Percentiles rank a stretch among this genome's conserved stretches.
These are phyloP conservation scores for Grammomys dolichurus DNA, from an alignment of 2,113 vertebrate genomes.

Conservation along the genomic window DNA sequence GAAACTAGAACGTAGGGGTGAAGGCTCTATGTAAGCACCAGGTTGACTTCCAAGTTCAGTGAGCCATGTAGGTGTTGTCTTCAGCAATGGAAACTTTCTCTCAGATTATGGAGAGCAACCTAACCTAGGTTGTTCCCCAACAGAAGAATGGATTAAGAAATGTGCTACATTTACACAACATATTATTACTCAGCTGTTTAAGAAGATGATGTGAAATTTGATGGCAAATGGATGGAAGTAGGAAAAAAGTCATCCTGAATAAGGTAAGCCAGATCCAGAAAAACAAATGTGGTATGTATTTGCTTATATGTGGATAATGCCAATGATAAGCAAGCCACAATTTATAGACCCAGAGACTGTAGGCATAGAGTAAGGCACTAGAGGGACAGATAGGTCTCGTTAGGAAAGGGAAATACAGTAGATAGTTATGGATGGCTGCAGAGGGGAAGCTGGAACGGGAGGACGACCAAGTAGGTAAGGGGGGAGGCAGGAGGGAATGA, in stretches of 20 bases:
- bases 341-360: neutral
- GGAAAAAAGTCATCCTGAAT: neutral
- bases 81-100: neutral
- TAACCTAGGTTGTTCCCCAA: neutral
- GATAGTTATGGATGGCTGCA: neutral
- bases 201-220: neutral
- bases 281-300: too few species aligned
- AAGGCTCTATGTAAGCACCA: neutral
- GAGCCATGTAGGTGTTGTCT: neutral
- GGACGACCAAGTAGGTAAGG: neutral
- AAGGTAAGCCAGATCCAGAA: neutral
- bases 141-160: neutral
- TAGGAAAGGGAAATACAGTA: neutral
- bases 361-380: neutral
- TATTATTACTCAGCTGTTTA: neutral
- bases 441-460: neutral
- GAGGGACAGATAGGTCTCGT: neutral
- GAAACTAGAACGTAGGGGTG: neutral
- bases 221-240: neutral
- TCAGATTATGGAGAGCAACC: neutral
- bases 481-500: neutral
- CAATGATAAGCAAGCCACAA: neutral
- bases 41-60: neutral
- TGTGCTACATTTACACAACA: neutral
- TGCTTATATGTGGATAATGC: neutral